Percentiles rank a stretch among this genome's conserved stretches.
These are phyloP conservation scores for Cephus sareptanus DNA, from an alignment of 2,888 invertebrate species.

Conservation along the genomic window DNA sequence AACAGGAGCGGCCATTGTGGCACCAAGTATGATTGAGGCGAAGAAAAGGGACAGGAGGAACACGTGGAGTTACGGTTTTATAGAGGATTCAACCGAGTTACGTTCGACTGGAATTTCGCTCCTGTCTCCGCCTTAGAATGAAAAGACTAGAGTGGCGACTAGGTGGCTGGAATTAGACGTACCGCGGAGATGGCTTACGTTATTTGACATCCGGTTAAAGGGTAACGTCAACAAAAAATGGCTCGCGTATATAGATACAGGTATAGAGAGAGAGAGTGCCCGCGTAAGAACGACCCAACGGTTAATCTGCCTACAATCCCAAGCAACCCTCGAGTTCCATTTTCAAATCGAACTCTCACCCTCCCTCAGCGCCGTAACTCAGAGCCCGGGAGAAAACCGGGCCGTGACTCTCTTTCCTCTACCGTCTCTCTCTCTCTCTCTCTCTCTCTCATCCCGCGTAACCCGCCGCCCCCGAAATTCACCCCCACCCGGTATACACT, in stretches of 20 bases:
- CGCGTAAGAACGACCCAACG: background rate
- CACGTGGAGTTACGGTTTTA: background rate
- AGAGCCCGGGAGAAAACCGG: slow-evolving; percentile 2
- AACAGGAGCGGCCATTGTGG: background rate
- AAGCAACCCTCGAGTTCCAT: slow-evolving; percentile 1
- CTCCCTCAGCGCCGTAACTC: background rate
- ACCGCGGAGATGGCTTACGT: no score
- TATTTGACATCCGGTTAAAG: background rate
- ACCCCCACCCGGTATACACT: background rate
- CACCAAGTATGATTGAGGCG: background rate
- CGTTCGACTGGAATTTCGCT: no score
- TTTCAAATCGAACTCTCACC: background rate
- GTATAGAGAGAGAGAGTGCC: background rate
- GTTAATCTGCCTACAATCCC: background rate
- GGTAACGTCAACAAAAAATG: background rate
- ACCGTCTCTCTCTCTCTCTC: background rate
- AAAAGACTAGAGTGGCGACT: no score
- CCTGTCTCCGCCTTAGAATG: no score
- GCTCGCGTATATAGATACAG: background rate
- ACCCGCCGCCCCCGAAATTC: background rate
- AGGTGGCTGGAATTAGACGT: no score
- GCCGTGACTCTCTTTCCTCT: background rate
- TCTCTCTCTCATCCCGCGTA: background rate
- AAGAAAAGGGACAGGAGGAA: background rate
- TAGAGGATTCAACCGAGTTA: background rate